Conservation (phyloP, 2,888 invertebrate genomes). For the Gonocerus acuteangulatus region DNA sequence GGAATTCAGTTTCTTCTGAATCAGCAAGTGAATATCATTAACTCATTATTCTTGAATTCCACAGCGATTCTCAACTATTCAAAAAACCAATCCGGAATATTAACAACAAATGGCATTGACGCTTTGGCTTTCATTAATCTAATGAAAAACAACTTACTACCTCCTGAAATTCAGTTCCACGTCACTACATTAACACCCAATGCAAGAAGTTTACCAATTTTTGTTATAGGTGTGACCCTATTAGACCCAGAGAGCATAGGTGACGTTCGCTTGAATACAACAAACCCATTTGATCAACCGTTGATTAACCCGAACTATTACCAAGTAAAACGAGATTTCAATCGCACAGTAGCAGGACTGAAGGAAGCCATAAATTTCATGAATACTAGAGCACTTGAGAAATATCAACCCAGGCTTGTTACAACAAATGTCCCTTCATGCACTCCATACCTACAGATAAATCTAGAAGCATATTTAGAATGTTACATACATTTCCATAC, state of each 20-base stretch:
- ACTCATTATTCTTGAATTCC: constrained; percentile 11
- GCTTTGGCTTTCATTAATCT: constrained; percentile 30
- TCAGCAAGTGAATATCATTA: constrained; percentile 16
- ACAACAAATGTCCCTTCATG: constrained; percentile 35
- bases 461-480: constrained; percentile 36
- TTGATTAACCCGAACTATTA: constrained; percentile 50
- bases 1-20: constrained; percentile 23
- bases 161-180: constrained; percentile 28
- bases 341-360: constrained; percentile 39
- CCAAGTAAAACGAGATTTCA: constrained; percentile 43
- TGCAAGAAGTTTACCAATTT: constrained; percentile 13
- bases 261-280: constrained; percentile 11
- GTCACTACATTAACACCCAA: constrained; percentile 22
- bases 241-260: constrained; percentile 26
- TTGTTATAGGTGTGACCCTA: constrained; percentile 18
- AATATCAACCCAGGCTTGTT: constrained; percentile 35
- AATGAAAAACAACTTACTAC: constrained; percentile 16
- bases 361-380: constrained; percentile 37
- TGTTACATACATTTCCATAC: constrained; percentile 60
- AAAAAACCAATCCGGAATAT: constrained; percentile 11
- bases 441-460: constrained; percentile 30
- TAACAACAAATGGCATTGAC: constrained; percentile 27
- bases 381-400: constrained; percentile 36
- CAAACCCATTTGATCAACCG: constrained; percentile 43
- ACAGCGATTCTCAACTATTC: constrained; percentile 19